A percentile compares a stretch with the other conserved stretches of the same genome.
These are phyloP conservation scores for Takifugu bimaculatus DNA, from an alignment of 2,113 vertebrate species.

Conservation along the genomic window DNA sequence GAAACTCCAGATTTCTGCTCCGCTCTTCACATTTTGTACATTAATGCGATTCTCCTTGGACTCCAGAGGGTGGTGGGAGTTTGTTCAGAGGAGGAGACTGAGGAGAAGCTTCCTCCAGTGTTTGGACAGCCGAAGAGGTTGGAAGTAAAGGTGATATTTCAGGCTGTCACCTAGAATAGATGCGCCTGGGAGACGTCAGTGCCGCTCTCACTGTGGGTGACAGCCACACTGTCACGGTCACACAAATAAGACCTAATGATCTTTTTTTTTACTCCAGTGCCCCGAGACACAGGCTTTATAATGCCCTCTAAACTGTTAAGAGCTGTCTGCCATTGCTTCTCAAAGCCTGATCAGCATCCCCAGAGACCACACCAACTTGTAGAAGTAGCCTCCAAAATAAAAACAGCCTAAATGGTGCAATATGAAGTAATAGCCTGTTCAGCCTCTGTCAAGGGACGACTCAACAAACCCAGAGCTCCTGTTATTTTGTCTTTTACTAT, in stretches of 20 bases:
- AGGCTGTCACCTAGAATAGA: constrained; percentile 9
- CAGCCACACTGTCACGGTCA: constrained; percentile 11
- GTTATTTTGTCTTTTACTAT: constrained; percentile 14
- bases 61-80: not conserved
- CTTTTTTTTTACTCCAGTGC: constrained; percentile 19
- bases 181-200: not conserved
- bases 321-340: constrained; percentile 44
- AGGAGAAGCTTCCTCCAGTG: not conserved
- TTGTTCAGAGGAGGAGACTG: not conserved
- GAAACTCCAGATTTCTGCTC: constrained; percentile 3
- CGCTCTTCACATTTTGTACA: not conserved
- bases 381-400: constrained; percentile 60
- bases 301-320: constrained; percentile 40
- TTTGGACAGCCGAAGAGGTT: not conserved
- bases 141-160: not conserved
- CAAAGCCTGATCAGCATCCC: constrained; percentile 45
- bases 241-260: constrained; percentile 26
- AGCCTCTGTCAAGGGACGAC: constrained; percentile 57
- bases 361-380: constrained; percentile 40
- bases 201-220: constrained; percentile 10
- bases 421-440: constrained; percentile 69
- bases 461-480: constrained; percentile 48
- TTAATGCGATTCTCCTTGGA: not conserved
- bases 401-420: constrained; percentile 70
- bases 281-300: constrained; percentile 14